Conservation (phyloP, 1,140 invertebrate genomes). For the Uloborus diversus region DNA sequence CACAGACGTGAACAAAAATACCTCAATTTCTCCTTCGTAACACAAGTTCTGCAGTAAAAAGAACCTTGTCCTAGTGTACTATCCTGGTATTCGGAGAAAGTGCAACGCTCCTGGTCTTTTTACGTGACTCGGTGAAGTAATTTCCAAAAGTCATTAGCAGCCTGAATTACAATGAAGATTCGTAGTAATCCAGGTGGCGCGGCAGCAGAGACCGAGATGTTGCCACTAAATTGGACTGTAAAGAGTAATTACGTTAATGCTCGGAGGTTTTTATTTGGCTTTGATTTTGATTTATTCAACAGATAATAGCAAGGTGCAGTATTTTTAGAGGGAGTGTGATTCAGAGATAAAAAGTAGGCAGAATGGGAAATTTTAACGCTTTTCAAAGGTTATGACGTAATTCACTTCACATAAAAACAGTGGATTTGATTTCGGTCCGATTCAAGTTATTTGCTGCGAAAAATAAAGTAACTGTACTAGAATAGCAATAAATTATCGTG, state of each 20-base stretch:
- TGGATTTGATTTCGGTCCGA: neutral
- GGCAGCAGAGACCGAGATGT: too few species aligned
- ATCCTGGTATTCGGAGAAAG: neutral
- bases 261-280: slow-evolving; percentile 20
- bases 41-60: too few species aligned
- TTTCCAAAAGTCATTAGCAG: slow-evolving; percentile 36
- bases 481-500: neutral
- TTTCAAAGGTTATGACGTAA: neutral
- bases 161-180: slow-evolving; percentile 26
- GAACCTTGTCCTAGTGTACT: neutral
- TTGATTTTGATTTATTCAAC: slow-evolving; percentile 24
- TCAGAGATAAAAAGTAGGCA: neutral
- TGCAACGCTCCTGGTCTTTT: slow-evolving; percentile 21
- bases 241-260: slow-evolving; percentile 42
- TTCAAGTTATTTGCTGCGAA: neutral
- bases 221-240: slow-evolving; percentile 14
- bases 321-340: neutral
- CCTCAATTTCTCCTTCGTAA: neutral
- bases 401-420: neutral
- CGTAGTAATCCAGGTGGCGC: slow-evolving; percentile 7
- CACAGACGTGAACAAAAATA: slow-evolving; percentile 18
- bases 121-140: slow-evolving; percentile 33
- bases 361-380: neutral
- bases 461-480: neutral
- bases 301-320: too few species aligned